These are phyloP conservation scores for Idaea biselata DNA, from an alignment of 2,888 invertebrate genomes.

Conservation along the genomic window DNA sequence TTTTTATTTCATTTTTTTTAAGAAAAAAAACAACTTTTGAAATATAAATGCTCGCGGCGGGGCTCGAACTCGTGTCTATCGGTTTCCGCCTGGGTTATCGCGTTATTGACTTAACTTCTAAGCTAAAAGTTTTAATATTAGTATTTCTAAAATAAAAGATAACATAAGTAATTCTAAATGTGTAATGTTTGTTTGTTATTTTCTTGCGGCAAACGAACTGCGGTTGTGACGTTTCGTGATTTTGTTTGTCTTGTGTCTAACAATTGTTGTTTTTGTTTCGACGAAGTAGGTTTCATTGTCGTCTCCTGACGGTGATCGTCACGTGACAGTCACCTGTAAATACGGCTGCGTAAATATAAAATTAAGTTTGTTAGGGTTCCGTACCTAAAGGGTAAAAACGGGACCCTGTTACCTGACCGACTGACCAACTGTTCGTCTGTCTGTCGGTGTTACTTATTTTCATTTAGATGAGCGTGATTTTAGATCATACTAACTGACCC, in stretches of 20 bases:
- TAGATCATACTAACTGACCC: too few relatives aligned
- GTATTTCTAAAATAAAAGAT: background rate
- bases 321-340: background rate
- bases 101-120: background rate
- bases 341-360: background rate
- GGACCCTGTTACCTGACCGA: too few relatives aligned
- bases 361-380: too few relatives aligned
- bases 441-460: too few relatives aligned
- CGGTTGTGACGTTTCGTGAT: background rate
- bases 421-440: too few relatives aligned
- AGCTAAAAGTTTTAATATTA: background rate
- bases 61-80: too few relatives aligned
- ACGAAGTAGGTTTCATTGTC: background rate
- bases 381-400: too few relatives aligned
- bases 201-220: background rate
- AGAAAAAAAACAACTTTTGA: too few relatives aligned
- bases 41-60: too few relatives aligned
- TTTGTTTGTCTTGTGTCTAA: background rate
- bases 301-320: background rate
- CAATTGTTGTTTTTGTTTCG: background rate
- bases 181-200: background rate
- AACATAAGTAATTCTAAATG: background rate
- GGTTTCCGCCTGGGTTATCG: too few relatives aligned
- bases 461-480: too few relatives aligned
- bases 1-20: too few relatives aligned